Evolutionary conservation across 2,113 vertebrate species (phyloP).

Genomic region (Halichoeres trimaculatus): DNA sequence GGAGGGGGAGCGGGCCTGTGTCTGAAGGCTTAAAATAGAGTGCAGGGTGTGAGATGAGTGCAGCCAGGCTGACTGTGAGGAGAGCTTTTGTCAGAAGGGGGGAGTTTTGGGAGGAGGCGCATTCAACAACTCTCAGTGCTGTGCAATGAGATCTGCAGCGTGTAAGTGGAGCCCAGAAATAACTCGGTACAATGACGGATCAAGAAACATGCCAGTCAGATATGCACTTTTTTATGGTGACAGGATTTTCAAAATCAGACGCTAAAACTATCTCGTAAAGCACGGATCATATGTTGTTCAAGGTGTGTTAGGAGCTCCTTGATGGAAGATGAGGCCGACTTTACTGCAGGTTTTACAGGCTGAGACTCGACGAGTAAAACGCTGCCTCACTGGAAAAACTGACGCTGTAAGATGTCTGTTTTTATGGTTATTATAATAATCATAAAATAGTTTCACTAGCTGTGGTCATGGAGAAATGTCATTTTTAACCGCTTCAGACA

Average conservation of each 20-base stretch:
- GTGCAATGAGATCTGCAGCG: conserved; percentile 49
- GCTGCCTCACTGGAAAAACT: conserved; percentile 17
- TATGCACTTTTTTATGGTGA: not conserved
- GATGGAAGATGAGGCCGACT: conserved; percentile 7
- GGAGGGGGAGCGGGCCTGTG: conserved; percentile 51
- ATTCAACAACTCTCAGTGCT: conserved; percentile 47
- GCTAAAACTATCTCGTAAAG: not conserved
- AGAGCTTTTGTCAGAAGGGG: conserved; percentile 52
- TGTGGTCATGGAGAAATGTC: conserved; percentile 12
- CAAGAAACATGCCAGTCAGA: conserved; percentile 17
- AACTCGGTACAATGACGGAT: conserved; percentile 38
- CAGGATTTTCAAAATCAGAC: not conserved
- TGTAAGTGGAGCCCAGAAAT: conserved; percentile 61
- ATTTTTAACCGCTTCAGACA: conserved; percentile 4
- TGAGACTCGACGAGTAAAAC: conserved; percentile 9
- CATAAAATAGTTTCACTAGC: conserved; percentile 29
- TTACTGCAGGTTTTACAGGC: conserved; percentile 39
- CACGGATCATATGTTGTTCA: conserved; percentile 13
- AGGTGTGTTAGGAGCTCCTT: conserved; percentile 29
- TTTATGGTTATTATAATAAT: conserved; percentile 35
- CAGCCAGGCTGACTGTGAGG: conserved; percentile 46
- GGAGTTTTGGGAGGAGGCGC: conserved; percentile 1
- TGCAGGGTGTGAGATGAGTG: conserved; percentile 63
- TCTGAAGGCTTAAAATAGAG: conserved; percentile 78
- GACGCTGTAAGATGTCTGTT: not conserved